Evolutionary conservation across 53 echinoderm and acorn worm species (phyloP).

Genomic region (Antedon mediterranea): DNA sequence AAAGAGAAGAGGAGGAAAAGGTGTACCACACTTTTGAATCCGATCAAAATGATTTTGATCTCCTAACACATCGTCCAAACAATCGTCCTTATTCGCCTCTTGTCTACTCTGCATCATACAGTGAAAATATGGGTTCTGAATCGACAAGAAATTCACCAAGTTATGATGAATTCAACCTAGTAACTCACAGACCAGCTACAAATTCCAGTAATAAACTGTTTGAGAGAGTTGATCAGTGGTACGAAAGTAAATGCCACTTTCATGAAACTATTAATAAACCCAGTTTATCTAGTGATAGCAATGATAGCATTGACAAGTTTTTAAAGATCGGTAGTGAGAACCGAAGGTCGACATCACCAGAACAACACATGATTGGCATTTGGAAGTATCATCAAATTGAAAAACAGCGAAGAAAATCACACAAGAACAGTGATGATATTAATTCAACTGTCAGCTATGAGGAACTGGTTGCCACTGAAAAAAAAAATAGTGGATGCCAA

Average conservation of each 20-base stretch:
- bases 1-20: not conserved
- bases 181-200: not conserved
- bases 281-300: not conserved
- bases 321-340: not conserved
- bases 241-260: not conserved
- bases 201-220: not conserved
- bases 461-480: too few species aligned
- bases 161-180: not conserved
- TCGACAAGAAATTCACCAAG: not conserved
- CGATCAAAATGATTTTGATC: constrained; percentile 16
- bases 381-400: constrained; percentile 45
- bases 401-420: constrained; percentile 7
- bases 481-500: too few species aligned
- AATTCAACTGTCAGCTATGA: too few species aligned
- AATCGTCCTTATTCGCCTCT: constrained; percentile 37
- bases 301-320: not conserved
- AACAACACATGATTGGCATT: constrained; percentile 38
- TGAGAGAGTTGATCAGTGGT: not conserved
- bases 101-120: not conserved
- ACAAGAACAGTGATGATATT: too few species aligned
- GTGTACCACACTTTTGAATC: not conserved
- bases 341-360: constrained; percentile 45
- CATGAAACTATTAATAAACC: not conserved
- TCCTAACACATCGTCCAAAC: constrained; percentile 56
- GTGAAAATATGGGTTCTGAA: not conserved